These are phyloP conservation scores for Loripinus fragilis DNA, from an alignment of 2,888 invertebrate species.

Conservation along the genomic window DNA sequence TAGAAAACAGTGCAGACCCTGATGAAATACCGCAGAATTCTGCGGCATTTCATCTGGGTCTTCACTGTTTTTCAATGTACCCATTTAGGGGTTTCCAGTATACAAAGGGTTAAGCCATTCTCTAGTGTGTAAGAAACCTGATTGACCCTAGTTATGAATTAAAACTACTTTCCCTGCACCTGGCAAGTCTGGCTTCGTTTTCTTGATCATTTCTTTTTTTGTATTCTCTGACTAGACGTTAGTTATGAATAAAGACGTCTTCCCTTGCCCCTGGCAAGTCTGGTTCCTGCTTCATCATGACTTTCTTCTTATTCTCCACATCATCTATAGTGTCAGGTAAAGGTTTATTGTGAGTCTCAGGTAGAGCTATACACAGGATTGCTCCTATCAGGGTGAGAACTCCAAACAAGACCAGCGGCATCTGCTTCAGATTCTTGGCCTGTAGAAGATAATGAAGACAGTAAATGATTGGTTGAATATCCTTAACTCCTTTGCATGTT, in stretches of 20 bases:
- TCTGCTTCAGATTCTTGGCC: conserved; percentile 66
- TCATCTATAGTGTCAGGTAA: conserved; percentile 72
- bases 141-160: too few relatives aligned
- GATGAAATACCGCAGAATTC: neutral
- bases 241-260: too few relatives aligned
- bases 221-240: too few relatives aligned
- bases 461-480: too few relatives aligned
- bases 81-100: too few relatives aligned
- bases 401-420: conserved; percentile 73
- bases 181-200: too few relatives aligned
- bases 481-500: too few relatives aligned
- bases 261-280: neutral
- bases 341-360: conserved; percentile 72
- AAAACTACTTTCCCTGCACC: too few relatives aligned
- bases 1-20: neutral
- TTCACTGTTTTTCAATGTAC: neutral
- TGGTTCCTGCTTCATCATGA: neutral
- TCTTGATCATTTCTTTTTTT: too few relatives aligned
- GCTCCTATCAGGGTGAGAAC: conserved; percentile 69
- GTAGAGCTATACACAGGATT: conserved; percentile 62
- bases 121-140: too few relatives aligned
- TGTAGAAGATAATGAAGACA: conserved; percentile 37
- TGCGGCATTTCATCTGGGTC: neutral
- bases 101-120: too few relatives aligned
- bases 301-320: conserved; percentile 42